Percentiles rank a stretch among this genome's conserved stretches.
Conservation (phyloP, 2,888 invertebrate species). For the Tachina lurida region DNA sequence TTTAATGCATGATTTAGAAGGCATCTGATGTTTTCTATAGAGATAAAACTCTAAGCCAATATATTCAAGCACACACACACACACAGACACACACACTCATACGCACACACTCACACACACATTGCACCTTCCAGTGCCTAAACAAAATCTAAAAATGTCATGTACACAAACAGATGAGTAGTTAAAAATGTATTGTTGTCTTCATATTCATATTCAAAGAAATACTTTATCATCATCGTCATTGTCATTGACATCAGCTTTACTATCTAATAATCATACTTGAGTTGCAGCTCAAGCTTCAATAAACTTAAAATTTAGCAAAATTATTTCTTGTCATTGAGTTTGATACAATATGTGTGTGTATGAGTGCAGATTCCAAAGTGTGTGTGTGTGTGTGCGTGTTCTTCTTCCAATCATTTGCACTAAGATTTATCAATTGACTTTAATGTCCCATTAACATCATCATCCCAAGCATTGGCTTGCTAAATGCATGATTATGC, state of each 20-base stretch:
- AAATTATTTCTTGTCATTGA: background rate
- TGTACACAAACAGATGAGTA: background rate
- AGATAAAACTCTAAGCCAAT: slow-evolving; percentile 17
- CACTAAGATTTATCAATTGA: slow-evolving; percentile 16
- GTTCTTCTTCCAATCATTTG: background rate
- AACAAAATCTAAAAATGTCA: background rate
- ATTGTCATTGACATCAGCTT: slow-evolving; percentile 5
- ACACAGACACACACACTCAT: background rate
- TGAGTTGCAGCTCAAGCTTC: background rate
- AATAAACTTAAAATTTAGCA: slow-evolving; percentile 28
- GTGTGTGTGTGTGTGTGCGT: background rate
- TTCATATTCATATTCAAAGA: background rate
- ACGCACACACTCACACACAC: background rate
- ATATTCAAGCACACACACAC: background rate
- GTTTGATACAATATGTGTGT: background rate
- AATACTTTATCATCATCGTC: slow-evolving; percentile 1
- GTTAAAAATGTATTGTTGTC: background rate
- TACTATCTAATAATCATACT: slow-evolving; percentile 15
- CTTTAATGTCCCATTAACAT: slow-evolving; percentile 25
- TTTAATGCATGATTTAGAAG: slow-evolving; percentile 6
- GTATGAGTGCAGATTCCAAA: background rate
- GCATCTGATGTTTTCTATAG: background rate
- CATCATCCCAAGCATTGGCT: background rate
- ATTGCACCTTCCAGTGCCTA: background rate
- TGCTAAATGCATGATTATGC: slow-evolving; percentile 2